phyloP scores from a whole-genome alignment of 2,888 invertebrate species.

The Chaetoderma sp. region DNA sequence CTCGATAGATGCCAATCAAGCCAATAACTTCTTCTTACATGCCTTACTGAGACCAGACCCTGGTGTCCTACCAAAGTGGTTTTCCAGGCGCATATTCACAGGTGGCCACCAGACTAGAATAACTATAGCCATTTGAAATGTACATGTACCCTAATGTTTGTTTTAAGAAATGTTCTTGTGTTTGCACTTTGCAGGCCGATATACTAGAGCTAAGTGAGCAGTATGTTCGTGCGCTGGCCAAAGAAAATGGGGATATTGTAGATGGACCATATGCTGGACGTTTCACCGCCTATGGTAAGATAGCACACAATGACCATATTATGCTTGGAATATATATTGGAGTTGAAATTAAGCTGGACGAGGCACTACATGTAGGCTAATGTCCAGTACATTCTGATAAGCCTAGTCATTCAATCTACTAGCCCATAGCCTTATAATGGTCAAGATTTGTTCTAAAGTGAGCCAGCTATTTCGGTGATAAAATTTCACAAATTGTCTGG shows the following conservation, averaged over 20 bases:
- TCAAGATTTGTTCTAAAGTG: no score
- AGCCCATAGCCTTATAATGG: no score
- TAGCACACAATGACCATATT: neutral
- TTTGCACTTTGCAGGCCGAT: slow-evolving; percentile 50
- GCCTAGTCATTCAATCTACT: no score
- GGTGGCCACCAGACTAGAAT: neutral
- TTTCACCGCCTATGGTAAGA: slow-evolving; percentile 67
- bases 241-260: slow-evolving; percentile 63
- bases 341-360: no score
- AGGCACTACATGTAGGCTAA: no score
- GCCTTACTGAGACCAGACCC: no score
- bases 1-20: no score
- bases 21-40: no score
- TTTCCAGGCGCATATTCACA: neutral
- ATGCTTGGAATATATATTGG: neutral
- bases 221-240: slow-evolving; percentile 62
- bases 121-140: neutral
- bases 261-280: slow-evolving; percentile 68
- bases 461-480: no score
- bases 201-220: slow-evolving; percentile 62
- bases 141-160: neutral
- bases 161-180: neutral
- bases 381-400: no score
- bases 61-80: no score
- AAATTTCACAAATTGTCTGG: no score